Conservation (phyloP, 2,888 invertebrate species). For the Cecidostiba fungosa region DNA sequence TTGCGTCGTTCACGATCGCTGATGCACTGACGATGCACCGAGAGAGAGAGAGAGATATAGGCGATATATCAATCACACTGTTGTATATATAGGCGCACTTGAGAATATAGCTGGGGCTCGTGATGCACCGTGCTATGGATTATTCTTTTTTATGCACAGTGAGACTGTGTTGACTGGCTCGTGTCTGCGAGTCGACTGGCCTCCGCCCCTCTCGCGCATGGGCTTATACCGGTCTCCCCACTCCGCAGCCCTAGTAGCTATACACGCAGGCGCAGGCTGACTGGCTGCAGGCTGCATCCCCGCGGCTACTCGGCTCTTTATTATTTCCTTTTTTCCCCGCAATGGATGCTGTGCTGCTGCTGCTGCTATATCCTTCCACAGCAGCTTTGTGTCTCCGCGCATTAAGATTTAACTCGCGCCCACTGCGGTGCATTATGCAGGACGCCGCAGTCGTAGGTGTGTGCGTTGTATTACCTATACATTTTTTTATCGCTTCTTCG, state of each 20-base stretch:
- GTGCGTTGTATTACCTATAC: neutral
- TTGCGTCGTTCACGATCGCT: neutral
- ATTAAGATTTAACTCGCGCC: slow-evolving; percentile 10
- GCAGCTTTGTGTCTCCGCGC: slow-evolving; percentile 11
- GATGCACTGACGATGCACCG: slow-evolving; percentile 3
- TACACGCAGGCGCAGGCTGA: neutral
- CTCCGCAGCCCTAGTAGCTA: slow-evolving; percentile 39
- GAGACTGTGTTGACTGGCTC: neutral
- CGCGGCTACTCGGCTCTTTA: neutral
- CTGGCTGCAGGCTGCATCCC: neutral
- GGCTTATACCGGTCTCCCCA: slow-evolving; percentile 67
- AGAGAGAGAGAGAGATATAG: too few species aligned
- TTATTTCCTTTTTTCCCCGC: neutral
- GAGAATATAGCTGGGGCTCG: neutral
- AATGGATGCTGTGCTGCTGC: neutral
- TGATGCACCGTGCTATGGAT: too few species aligned
- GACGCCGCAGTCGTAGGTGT: neutral
- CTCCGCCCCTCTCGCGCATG: slow-evolving; percentile 77
- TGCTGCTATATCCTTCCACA: neutral
- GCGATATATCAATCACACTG: neutral
- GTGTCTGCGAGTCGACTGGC: slow-evolving; percentile 74
- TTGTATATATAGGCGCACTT: neutral
- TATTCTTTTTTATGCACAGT: neutral
- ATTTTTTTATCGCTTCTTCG: neutral
- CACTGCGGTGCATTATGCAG: slow-evolving; percentile 5